Conservation (phyloP, 2,113 vertebrate species). For the Heterochromis multidens region DNA sequence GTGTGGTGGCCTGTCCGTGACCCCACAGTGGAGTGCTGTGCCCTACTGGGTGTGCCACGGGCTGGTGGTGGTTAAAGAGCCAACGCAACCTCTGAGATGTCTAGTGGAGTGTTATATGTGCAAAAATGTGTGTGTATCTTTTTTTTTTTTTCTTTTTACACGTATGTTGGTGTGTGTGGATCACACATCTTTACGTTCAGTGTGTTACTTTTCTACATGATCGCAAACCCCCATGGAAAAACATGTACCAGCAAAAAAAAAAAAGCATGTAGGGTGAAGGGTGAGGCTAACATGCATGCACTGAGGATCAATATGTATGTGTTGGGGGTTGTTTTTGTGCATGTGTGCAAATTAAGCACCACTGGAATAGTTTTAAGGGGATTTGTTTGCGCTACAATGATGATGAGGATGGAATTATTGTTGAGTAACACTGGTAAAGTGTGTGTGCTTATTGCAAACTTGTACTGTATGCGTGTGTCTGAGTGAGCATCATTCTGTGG, state of each 20-base stretch:
- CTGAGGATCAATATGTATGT: conserved; percentile 9
- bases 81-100: conserved; percentile 40
- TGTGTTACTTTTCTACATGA: conserved; percentile 21
- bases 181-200: neutral
- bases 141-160: neutral
- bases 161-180: neutral
- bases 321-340: neutral
- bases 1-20: conserved; percentile 68
- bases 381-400: conserved; percentile 27
- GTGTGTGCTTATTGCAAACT: neutral
- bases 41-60: conserved; percentile 46
- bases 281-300: conserved; percentile 18
- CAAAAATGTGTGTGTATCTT: neutral
- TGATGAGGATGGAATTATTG: conserved; percentile 42
- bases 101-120: conserved; percentile 29
- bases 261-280: neutral
- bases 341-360: conserved; percentile 11
- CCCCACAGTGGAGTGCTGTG: conserved; percentile 52
- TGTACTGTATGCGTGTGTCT: neutral
- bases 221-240: conserved; percentile 42
- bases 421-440: neutral
- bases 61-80: conserved; percentile 48
- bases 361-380: conserved; percentile 29
- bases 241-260: conserved; percentile 8
- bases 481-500: conserved; percentile 42